Conservation (phyloP, 2,888 invertebrate genomes). For the Galerucella pusilla region DNA sequence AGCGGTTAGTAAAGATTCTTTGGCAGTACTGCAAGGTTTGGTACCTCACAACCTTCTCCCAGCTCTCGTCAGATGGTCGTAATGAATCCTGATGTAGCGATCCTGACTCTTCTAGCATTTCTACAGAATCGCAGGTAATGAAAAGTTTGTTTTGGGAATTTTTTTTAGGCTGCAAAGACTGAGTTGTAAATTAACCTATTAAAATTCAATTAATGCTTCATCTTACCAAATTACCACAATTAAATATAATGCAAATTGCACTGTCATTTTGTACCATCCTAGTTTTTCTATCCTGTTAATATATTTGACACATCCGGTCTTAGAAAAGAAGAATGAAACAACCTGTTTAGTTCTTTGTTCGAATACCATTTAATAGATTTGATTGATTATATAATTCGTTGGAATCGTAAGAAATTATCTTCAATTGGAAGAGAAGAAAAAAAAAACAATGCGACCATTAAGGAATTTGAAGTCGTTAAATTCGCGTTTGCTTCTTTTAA, state of each 20-base stretch:
- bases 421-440: slow-evolving; percentile 39
- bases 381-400: slow-evolving; percentile 47
- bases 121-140: no score
- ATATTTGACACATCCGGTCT: slow-evolving; percentile 40
- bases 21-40: no score
- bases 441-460: slow-evolving; percentile 47
- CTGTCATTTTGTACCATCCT: not conserved
- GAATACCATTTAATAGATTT: slow-evolving; percentile 39
- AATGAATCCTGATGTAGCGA: no score
- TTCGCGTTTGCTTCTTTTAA: slow-evolving; percentile 42
- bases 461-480: slow-evolving; percentile 39
- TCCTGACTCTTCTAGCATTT: no score
- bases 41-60: no score
- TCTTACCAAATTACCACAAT: slow-evolving; percentile 48
- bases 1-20: no score
- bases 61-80: no score
- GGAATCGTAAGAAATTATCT: slow-evolving; percentile 45
- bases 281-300: slow-evolving; percentile 34
- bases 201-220: slow-evolving; percentile 36
- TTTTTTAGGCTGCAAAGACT: no score
- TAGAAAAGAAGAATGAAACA: slow-evolving; percentile 38
- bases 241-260: slow-evolving; percentile 51
- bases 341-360: slow-evolving; percentile 45
- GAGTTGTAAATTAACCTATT: no score
- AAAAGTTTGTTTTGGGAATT: no score